Evolutionary conservation across 1,140 invertebrate species (phyloP).

Genomic region (Physella acuta): DNA sequence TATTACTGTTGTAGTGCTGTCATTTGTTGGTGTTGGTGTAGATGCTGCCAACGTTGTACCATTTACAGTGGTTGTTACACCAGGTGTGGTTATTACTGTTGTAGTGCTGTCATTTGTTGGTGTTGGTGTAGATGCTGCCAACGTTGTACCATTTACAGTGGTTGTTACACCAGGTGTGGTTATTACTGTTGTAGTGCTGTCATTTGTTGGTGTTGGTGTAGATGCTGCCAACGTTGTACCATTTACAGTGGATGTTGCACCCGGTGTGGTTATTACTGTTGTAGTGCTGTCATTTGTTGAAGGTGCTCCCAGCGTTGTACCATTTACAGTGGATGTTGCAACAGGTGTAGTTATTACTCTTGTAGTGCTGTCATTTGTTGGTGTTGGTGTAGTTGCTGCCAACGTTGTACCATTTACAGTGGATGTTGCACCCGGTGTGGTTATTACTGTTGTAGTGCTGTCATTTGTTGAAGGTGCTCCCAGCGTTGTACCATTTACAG

Average conservation of each 20-base stretch:
- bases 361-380: not conserved
- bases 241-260: not conserved
- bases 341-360: not conserved
- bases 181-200: too few species aligned
- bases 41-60: not conserved
- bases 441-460: too few species aligned
- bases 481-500: not conserved
- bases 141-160: not conserved
- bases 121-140: too few species aligned
- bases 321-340: not conserved
- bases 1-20: not conserved
- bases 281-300: not conserved
- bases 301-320: not conserved
- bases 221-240: not conserved
- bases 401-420: not conserved
- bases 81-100: too few species aligned
- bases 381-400: not conserved
- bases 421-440: too few species aligned
- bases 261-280: not conserved
- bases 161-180: too few species aligned
- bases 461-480: not conserved
- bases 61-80: not conserved
- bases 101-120: not conserved
- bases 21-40: not conserved
- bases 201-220: not conserved